phyloP scores from a whole-genome alignment of 2,113 vertebrate species.

The Petaurus breviceps region DNA sequence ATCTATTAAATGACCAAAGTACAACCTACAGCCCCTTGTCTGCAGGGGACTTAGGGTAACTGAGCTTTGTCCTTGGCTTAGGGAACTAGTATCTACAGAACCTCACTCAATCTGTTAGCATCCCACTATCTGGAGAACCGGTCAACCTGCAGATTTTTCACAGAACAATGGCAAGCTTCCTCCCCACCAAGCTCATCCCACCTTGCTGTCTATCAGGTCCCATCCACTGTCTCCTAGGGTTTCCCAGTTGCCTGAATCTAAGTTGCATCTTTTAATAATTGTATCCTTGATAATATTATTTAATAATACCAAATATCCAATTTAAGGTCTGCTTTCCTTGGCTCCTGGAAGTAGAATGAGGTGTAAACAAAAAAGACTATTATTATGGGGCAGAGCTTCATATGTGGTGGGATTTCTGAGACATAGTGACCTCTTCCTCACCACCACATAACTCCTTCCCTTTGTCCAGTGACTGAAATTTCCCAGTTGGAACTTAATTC shows the following conservation, averaged over 20 bases:
- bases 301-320: not conserved
- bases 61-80: not conserved
- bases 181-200: not conserved
- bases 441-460: not conserved
- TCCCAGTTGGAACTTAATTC: not conserved
- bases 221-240: not conserved
- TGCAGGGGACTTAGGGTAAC: not conserved
- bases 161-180: not conserved
- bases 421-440: not conserved
- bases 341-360: not conserved
- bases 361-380: not conserved
- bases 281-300: not conserved
- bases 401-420: constrained; percentile 48
- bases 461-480: not conserved
- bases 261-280: not conserved
- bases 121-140: not conserved
- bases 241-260: not conserved
- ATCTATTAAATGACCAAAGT: not conserved
- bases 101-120: not conserved
- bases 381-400: not conserved
- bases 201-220: not conserved
- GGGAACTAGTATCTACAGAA: not conserved
- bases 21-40: not conserved
- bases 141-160: not conserved
- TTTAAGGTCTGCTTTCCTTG: not conserved